Evolutionary conservation across 2,888 invertebrate genomes (phyloP), one percentile per base, ranked within the genome.

Genomic region (Siphlonurus alternatus): DNA sequence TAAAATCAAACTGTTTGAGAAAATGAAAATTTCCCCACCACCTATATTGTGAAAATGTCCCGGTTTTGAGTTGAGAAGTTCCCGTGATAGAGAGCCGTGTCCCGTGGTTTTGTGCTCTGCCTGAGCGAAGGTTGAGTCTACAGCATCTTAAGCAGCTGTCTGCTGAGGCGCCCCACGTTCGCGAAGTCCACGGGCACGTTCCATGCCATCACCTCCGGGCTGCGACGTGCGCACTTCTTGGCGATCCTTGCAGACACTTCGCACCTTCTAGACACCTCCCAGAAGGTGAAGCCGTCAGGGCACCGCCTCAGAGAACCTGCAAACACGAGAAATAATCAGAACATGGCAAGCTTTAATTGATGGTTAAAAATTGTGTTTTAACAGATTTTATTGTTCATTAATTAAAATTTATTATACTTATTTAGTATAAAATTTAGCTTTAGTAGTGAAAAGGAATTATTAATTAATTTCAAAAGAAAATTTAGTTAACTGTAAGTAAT

Each of bases 241-340:
- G 56, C 56, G 20, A 56, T 22, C 7, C 56, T 10, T 22, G 5
- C 20, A n/a, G n/a, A 10, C 10, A 61, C 63, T 64, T 67, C 67
- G 61, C 70, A 70, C 18, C 69, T 66, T 74, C 85, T 82, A 69
- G 88, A 89, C 2, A 87, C 82, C 59, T 85, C 81, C 88, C 89
- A 90, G 73, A 85, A 92, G 2, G 85, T 80, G 70, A 83, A 89
- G 59, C 85, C 84, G 70, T 83, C 78, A 0, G 91, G 91, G 75
- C 92, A 92, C 71, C 85, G 86, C 73, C 86, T 85, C 18, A 91
- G 77, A 70, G 82, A 83, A 19, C 87, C 90, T 74, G 84, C 79
- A 20, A 63, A 23, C 19, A 7, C 20, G 61, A 24, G 59, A 23
- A 1, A 25, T 22, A 5, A 19, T n/a, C n/a, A n/a, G n/a, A n/a